Evolutionary conservation across 2,113 vertebrate species (phyloP).

Genomic region (human): DNA sequence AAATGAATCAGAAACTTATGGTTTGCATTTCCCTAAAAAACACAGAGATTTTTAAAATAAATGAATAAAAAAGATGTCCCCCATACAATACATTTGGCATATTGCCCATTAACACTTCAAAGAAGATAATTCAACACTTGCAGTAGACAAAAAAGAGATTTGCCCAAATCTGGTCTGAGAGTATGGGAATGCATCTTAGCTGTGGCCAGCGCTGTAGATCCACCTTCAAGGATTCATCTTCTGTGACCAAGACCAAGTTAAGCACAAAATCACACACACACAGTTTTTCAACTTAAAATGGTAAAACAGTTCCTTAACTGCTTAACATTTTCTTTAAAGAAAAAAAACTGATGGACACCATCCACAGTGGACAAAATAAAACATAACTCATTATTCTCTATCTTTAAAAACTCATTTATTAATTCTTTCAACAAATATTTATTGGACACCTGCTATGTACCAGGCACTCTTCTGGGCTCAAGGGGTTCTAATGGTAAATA

Average conservation of each 20-base stretch:
- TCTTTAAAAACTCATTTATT: neutral
- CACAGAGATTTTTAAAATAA: slow-evolving; percentile 48
- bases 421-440: slow-evolving; percentile 10
- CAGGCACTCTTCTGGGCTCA: neutral
- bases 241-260: slow-evolving; percentile 37
- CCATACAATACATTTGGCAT: slow-evolving; percentile 50
- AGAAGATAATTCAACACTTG: slow-evolving; percentile 58
- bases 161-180: neutral
- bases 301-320: slow-evolving; percentile 29
- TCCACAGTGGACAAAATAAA: neutral
- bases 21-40: slow-evolving; percentile 62
- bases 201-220: neutral
- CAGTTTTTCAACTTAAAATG: slow-evolving; percentile 19
- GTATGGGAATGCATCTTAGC: neutral
- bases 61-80: slow-evolving; percentile 5
- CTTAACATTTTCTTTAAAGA: slow-evolving; percentile 30
- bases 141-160: slow-evolving; percentile 20
- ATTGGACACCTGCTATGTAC: neutral
- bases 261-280: neutral
- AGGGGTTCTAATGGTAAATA: neutral
- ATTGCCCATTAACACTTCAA: slow-evolving; percentile 42
- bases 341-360: neutral
- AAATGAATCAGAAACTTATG: slow-evolving; percentile 72
- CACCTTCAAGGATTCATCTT: slow-evolving; percentile 17
- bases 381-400: slow-evolving; percentile 3